phyloP scores from a whole-genome alignment of 2,113 vertebrate genomes.

The Paracanthobrama guichenoti region DNA sequence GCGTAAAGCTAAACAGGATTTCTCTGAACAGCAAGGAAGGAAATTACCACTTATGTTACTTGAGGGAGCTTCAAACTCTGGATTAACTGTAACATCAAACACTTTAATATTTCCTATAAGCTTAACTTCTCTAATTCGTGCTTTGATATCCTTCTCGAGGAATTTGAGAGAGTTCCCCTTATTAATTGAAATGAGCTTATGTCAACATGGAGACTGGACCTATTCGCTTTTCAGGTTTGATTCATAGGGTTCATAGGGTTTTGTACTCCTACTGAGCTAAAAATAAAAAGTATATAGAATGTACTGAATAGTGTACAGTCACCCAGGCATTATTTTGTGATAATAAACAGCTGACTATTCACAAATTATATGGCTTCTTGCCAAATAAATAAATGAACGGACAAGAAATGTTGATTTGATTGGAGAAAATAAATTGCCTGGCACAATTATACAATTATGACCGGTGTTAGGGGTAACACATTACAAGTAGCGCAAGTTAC shows the following conservation, averaged over 20 bases:
- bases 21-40: constrained; percentile 18
- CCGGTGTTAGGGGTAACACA: too few species aligned
- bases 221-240: not conserved
- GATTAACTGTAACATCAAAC: constrained; percentile 37
- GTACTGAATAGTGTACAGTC: not conserved
- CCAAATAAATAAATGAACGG: too few species aligned
- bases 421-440: too few species aligned
- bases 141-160: constrained; percentile 15
- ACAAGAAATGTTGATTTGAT: too few species aligned
- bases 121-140: not conserved
- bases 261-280: not conserved
- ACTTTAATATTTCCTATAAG: constrained; percentile 14
- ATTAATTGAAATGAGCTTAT: constrained; percentile 15
- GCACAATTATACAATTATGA: too few species aligned
- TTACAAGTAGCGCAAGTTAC: too few species aligned
- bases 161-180: constrained; percentile 5
- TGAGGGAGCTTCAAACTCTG: constrained; percentile 19
- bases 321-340: not conserved
- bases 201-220: not conserved
- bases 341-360: not conserved
- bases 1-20: not conserved
- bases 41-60: constrained; percentile 32
- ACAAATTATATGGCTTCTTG: not conserved
- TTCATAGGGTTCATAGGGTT: not conserved
- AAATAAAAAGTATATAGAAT: not conserved